Conservation (phyloP, 2,888 invertebrate genomes). For the Drosophila limbata region DNA sequence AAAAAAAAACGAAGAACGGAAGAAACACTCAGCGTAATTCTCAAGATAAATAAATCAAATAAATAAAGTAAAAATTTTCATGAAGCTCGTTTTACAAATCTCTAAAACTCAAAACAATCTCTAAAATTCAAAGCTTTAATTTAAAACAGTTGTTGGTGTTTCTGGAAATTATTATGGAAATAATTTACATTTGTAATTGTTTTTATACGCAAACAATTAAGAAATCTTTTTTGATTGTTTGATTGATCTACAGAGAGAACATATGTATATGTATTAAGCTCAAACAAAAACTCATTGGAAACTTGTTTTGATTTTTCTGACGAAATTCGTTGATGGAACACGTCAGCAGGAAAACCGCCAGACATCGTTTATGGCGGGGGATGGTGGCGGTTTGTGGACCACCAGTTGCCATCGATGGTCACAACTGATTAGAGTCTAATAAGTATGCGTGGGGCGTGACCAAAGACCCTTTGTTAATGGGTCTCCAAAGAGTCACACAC, state of each 20-base stretch:
- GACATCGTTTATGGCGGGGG: not conserved
- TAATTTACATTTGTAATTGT: too few relatives aligned
- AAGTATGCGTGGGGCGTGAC: constrained; percentile 76
- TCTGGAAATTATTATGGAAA: too few relatives aligned
- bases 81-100: too few relatives aligned
- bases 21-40: not conserved
- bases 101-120: too few relatives aligned
- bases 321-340: constrained; percentile 22
- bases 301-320: not conserved
- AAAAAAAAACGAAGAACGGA: not conserved
- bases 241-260: not conserved
- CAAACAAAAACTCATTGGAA: not conserved
- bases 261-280: too few relatives aligned
- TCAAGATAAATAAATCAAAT: not conserved
- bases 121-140: not conserved
- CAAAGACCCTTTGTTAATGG: constrained; percentile 68
- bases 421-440: constrained; percentile 77
- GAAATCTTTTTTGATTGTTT: too few relatives aligned
- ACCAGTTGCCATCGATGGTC: constrained; percentile 74
- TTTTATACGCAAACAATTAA: too few relatives aligned
- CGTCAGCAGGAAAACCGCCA: constrained; percentile 1
- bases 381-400: constrained; percentile 28
- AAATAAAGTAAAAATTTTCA: too few relatives aligned
- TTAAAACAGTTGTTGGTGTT: not conserved
- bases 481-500: constrained; percentile 62